Base-by-base conservation (phyloP, 2,797 vertebrate species). In the Epinephelus awoara region DNA sequence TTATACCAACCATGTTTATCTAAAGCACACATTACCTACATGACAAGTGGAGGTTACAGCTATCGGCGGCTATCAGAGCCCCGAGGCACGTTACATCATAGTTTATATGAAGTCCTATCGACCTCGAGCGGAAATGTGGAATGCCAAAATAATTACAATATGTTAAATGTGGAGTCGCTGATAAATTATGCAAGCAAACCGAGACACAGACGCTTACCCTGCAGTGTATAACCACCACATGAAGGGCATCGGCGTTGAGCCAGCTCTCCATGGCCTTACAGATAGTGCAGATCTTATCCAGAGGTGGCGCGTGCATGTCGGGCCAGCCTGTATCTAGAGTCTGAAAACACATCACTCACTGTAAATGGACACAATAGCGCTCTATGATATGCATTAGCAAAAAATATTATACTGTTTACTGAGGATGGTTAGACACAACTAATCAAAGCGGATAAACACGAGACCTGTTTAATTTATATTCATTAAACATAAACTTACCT, bases 211-310 rank as follows among this genome's bases (percentile, higher is more conserved):
- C 13, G 34, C 97, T 96, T 87, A 99, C 98, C 93, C 95, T 95
- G 93, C 98, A 99, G 88, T 99, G 97, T 84, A 99, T 97, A 21
- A 99, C 98, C 6, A 96, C 98, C 78, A 99, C 97, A 0, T 97
- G 97, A 7, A 97, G 96, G 6, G 96, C 96, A 90, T 98, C 94
- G 0, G 86, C 95, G 78, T 97, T 97, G 62, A 99, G 94, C 98
- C 98, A 99, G 29, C 95, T 95, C 92, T 99, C 98, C 96, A 99
- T 97, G 46, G 97, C 96, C 91, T 99, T 99, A 84, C 98, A 99
- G 89, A 99, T 97, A 83, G 96, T 97, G 87, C 98, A 99, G 90
- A 99, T 95, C 91, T 98, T 99, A 89, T 99, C 97, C 42, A 99
- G 95, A 23, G 97, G 96, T 0, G 97, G 98, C 2, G 98, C 98